Conservation (phyloP, 2,113 vertebrate species). For the Chrysochloris asiatica region DNA sequence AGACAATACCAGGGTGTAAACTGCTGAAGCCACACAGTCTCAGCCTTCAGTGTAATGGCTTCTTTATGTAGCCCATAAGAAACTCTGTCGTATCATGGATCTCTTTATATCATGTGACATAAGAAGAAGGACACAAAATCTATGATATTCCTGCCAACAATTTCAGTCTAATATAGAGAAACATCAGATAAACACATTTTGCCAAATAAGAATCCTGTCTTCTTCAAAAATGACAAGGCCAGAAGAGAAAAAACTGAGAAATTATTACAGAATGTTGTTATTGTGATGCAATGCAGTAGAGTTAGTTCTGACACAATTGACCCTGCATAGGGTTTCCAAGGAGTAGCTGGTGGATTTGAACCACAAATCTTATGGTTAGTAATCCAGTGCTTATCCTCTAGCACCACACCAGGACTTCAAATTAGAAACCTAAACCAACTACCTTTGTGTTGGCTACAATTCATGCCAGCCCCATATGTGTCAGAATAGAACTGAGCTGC, state of each 20-base stretch:
- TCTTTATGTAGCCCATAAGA: background rate
- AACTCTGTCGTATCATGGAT: background rate
- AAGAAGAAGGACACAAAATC: background rate
- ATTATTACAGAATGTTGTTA: background rate
- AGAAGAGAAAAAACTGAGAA: background rate
- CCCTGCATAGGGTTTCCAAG: no score
- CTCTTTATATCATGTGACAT: background rate
- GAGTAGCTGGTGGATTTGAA: no score
- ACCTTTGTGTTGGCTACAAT: background rate
- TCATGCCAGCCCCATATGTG: background rate
- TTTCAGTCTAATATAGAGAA: background rate
- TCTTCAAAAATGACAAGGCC: background rate
- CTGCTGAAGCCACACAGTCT: background rate
- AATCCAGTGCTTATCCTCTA: no score
- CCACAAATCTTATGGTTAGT: no score
- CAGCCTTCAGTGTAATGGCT: background rate
- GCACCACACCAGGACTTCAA: no score
- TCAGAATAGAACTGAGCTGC: background rate
- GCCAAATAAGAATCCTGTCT: background rate
- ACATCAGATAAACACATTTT: background rate
- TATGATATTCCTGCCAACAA: background rate
- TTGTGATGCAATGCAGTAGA: no score
- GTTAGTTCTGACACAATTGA: no score
- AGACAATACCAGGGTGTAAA: background rate
- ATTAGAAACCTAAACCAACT: background rate